Conservation (phyloP, 2,888 invertebrate species). For the Uloborus plumipes region DNA sequence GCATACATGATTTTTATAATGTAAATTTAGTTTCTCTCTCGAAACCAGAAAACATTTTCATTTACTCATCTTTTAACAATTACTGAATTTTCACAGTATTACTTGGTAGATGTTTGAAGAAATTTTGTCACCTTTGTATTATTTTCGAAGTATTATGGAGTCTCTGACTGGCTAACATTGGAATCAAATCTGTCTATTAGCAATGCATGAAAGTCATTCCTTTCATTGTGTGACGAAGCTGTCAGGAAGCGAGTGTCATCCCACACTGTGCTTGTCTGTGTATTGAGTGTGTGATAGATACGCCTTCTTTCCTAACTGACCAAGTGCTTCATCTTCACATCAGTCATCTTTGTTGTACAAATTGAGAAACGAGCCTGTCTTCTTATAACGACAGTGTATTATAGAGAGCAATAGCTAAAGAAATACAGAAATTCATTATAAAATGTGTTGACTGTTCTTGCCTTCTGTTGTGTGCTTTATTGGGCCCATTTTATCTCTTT, state of each 20-base stretch:
- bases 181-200: slow-evolving; percentile 21
- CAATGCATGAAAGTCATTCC: slow-evolving; percentile 42
- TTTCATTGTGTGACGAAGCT: slow-evolving; percentile 32
- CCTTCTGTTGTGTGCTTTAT: no score
- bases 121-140: no score
- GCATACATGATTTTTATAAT: no score
- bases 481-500: no score
- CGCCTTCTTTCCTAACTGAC: slow-evolving; percentile 60
- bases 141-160: no score
- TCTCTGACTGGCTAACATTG: no score
- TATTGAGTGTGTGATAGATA: slow-evolving; percentile 52
- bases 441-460: not conserved
- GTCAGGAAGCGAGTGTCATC: slow-evolving; percentile 37
- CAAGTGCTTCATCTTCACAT: slow-evolving; percentile 64
- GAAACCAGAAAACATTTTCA: no score
- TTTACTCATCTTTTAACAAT: no score
- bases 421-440: slow-evolving; percentile 63
- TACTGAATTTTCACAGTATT: no score
- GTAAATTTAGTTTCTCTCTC: no score
- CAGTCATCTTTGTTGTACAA: slow-evolving; percentile 63
- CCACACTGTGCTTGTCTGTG: slow-evolving; percentile 48
- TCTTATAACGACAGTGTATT: slow-evolving; percentile 60
- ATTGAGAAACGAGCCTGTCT: slow-evolving; percentile 45
- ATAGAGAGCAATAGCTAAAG: slow-evolving; percentile 55
- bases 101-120: no score